Conservation (phyloP, 2,888 invertebrate species). For the Coleophora flavipennella region DNA sequence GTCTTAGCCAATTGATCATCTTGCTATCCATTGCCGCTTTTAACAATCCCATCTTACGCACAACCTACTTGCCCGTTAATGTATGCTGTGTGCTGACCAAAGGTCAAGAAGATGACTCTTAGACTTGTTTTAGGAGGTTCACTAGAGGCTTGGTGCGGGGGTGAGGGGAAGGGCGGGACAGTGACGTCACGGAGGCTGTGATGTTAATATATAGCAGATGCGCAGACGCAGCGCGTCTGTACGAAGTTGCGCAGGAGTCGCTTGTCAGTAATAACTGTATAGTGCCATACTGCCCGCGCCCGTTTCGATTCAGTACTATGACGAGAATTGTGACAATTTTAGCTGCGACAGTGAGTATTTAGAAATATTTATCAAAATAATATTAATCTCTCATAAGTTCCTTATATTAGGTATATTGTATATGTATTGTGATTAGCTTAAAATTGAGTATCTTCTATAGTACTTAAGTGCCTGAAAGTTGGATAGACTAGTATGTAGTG, state of each 20-base stretch:
- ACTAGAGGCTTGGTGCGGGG: slow-evolving; percentile 11
- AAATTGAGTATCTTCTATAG: no score
- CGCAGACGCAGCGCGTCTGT: slow-evolving; percentile 40
- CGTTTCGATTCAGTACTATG: slow-evolving; percentile 32
- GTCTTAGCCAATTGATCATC: no score
- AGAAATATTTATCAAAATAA: no score
- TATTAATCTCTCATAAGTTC: no score
- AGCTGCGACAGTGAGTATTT: slow-evolving; percentile 42
- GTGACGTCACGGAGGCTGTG: slow-evolving; percentile 62
- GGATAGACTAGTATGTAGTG: no score
- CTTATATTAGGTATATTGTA: no score
- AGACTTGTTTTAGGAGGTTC: slow-evolving; percentile 36
- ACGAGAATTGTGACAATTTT: slow-evolving; percentile 33
- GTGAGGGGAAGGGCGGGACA: slow-evolving; percentile 17
- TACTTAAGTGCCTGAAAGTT: no score
- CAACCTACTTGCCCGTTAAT: slow-evolving; percentile 20
- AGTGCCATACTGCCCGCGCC: no score
- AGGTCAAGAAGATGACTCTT: slow-evolving; percentile 47
- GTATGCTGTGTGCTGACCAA: slow-evolving; percentile 41
- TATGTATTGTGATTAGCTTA: no score
- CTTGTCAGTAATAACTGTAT: no score
- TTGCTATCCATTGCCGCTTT: no score
- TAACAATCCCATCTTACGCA: no score
- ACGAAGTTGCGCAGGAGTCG: slow-evolving; percentile 35
- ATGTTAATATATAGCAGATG: slow-evolving; percentile 56